These are phyloP conservation scores for Sisyra nigra DNA, from an alignment of 2,888 invertebrate species.

Conservation along the genomic window DNA sequence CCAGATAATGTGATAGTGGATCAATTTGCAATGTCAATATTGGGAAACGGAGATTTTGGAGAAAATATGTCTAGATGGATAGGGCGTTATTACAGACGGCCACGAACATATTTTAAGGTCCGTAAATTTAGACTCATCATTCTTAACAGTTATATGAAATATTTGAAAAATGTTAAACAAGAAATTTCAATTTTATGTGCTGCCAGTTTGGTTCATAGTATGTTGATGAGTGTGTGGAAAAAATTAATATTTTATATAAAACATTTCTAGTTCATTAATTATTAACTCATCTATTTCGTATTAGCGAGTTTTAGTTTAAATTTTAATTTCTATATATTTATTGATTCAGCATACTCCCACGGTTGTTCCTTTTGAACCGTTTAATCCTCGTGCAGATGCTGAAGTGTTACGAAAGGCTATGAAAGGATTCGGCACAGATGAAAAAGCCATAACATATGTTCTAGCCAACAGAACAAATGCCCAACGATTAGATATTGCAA, in stretches of 20 bases:
- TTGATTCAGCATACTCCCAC: slow-evolving; percentile 53
- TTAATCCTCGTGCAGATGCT: slow-evolving; percentile 67
- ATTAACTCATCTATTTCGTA: background rate
- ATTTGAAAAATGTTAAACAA: background rate
- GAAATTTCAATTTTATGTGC: too few species aligned
- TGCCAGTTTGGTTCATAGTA: too few species aligned
- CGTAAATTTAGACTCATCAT: background rate
- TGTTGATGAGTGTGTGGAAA: background rate
- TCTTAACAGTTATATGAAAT: background rate
- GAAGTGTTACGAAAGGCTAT: slow-evolving; percentile 72
- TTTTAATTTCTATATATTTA: slow-evolving; percentile 8
- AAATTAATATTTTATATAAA: background rate
- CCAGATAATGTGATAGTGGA: slow-evolving; percentile 3
- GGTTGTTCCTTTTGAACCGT: slow-evolving; percentile 55
- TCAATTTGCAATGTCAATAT: slow-evolving; percentile 5
- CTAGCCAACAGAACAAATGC: slow-evolving; percentile 66
- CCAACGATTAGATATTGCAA: slow-evolving; percentile 70
- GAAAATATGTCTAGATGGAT: slow-evolving; percentile 8
- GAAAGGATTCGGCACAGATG: slow-evolving; percentile 88
- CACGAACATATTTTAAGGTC: slow-evolving; percentile 7
- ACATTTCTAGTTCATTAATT: background rate
- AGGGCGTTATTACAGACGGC: slow-evolving; percentile 3
- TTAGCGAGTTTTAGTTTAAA: background rate
- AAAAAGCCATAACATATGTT: slow-evolving; percentile 73
- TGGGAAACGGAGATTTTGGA: slow-evolving; percentile 5